Base-by-base conservation (phyloP, 2,797 vertebrate species). In the Danio kyathit region DNA sequence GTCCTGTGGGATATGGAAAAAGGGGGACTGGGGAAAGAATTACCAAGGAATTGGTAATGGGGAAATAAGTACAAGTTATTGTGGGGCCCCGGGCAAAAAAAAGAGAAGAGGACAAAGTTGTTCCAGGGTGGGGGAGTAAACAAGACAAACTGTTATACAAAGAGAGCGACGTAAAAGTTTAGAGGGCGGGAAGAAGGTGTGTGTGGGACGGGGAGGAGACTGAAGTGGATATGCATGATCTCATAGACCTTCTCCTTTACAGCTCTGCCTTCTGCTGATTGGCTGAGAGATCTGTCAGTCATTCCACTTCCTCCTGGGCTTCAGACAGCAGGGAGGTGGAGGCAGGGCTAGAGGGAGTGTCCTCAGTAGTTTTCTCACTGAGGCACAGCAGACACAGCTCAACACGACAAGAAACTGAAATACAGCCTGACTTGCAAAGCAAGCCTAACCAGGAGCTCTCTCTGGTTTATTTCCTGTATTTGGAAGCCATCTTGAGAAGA, bases 401-500 rank as follows among this genome's bases (percentile, higher is more conserved):
- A 87, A 86, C 86, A 88, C 84, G 87, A 88, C 89, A 87, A 94
- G 92, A 94, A 95, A 95, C 91, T 90, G 93, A 94, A 95, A 94
- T 88, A 93, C 90, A 88, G 88, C 74, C 88, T 89, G 87, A 90
- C 90, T 92, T 80, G 89, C 93, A 90, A 92, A 93, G 89, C 92
- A 89, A 88, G 85, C 82, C 79, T 67, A 83, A 88, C 91, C 88
- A 92, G 88, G 79, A 84, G 88, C 71, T 89, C 84, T 89, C 86
- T 76, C 90, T 82, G 87, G 77, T 17, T 83, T 72, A 88, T 92
- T 95, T 94, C 92, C 92, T 94, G 92, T 92, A 87, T 69, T 89
- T 89, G 92, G 94, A 93, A 85, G 94, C 93, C 94, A 95, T 95
- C 93, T 95, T 95, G 92, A 92, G 82, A 79, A 83, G 86, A 84